Conservation (phyloP, 2,888 invertebrate species). For the Bhutanitis thaidina region DNA sequence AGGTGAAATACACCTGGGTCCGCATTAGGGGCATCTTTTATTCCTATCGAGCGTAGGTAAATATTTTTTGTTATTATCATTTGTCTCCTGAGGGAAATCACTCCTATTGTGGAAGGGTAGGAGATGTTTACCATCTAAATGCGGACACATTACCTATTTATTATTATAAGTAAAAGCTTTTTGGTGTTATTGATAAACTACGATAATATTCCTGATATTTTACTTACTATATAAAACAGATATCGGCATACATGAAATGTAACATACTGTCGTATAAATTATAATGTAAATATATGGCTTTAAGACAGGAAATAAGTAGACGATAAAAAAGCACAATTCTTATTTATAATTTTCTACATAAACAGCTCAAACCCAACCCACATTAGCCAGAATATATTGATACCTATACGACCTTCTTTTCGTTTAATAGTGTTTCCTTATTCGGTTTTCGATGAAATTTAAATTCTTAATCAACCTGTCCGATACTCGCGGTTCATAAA, state of each 20-base stretch:
- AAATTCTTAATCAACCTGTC: slow-evolving; percentile 60
- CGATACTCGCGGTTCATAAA: slow-evolving; percentile 55
- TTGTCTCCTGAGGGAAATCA: slow-evolving; percentile 46
- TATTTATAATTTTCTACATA: slow-evolving; percentile 15
- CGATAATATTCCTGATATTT: neutral
- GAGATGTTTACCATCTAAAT: slow-evolving; percentile 39
- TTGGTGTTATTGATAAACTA: slow-evolving; percentile 26
- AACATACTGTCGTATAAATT: neutral
- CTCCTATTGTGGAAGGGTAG: slow-evolving; percentile 15
- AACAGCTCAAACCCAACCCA: slow-evolving; percentile 25
- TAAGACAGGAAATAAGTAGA: neutral
- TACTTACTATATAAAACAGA: neutral
- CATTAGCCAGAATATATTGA: slow-evolving; percentile 27
- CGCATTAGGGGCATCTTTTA: slow-evolving; percentile 76
- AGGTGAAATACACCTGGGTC: slow-evolving; percentile 69
- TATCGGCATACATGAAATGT: neutral
- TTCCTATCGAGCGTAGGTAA: slow-evolving; percentile 69
- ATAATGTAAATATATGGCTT: neutral
- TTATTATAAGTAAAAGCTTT: slow-evolving; percentile 47
- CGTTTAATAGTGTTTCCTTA: slow-evolving; percentile 24
- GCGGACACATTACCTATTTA: slow-evolving; percentile 52
- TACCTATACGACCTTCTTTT: slow-evolving; percentile 25
- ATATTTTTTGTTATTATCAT: slow-evolving; percentile 75
- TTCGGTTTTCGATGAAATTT: slow-evolving; percentile 40
- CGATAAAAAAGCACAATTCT: slow-evolving; percentile 2